Conservation (phyloP, 64 coral and sea anemone genomes). For the Pachyseris speciosa region DNA sequence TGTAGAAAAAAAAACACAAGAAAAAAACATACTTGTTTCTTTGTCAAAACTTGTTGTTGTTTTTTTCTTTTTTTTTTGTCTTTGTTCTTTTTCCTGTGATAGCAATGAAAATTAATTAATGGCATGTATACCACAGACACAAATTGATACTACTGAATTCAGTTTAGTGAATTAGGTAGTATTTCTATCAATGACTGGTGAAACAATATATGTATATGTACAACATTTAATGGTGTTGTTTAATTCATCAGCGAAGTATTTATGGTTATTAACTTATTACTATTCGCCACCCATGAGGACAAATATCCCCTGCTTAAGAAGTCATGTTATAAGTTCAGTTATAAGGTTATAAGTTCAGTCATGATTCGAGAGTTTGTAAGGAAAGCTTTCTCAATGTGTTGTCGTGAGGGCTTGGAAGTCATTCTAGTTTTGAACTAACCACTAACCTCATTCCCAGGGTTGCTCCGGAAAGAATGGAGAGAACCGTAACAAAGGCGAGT, state of each 20-base stretch:
- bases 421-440: conserved; percentile 54
- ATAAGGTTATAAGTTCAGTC: too few species aligned
- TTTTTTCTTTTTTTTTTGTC: conserved; percentile 32
- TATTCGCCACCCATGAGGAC: conserved; percentile 28
- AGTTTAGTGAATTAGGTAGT: conserved; percentile 41
- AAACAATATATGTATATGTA: conserved; percentile 47
- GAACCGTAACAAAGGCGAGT: conserved; percentile 44
- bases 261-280: conserved; percentile 39
- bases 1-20: conserved; percentile 39
- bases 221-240: conserved; percentile 50
- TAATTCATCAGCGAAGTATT: conserved; percentile 48
- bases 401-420: conserved; percentile 49
- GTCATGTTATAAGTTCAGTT: conserved; percentile 45
- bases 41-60: conserved; percentile 28
- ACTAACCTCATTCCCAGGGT: conserved; percentile 40
- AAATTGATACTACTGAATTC: conserved; percentile 51
- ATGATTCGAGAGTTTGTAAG: conserved; percentile 7
- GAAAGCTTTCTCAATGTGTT: conserved; percentile 47
- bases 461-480: conserved; percentile 35
- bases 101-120: conserved; percentile 56
- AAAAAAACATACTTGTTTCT: conserved; percentile 47
- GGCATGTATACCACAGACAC: conserved; percentile 59
- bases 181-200: conserved; percentile 55
- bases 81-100: conserved; percentile 52
- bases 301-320: conserved; percentile 35